Evolutionary conservation across 2,797 vertebrate species (phyloP).

Genomic region (Sparus aurata): DNA sequence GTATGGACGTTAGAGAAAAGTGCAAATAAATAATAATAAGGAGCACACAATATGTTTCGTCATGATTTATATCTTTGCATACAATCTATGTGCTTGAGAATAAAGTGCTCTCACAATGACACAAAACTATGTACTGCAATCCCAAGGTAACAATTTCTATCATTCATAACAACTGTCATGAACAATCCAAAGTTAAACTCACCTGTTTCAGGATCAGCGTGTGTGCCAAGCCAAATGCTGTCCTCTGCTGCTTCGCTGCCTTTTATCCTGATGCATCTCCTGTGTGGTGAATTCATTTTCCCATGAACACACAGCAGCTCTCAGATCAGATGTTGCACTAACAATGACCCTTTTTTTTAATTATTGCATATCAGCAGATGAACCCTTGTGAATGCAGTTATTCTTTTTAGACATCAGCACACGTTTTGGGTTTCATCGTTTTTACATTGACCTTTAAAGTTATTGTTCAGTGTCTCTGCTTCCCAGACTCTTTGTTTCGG

Average conservation of each 20-base stretch:
- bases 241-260: neutral
- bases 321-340: neutral
- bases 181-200: constrained; percentile 7
- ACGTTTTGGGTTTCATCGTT: constrained; percentile 10
- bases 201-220: constrained; percentile 18
- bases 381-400: neutral
- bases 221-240: neutral
- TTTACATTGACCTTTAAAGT: neutral
- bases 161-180: neutral
- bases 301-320: neutral
- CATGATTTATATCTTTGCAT: too few relatives aligned
- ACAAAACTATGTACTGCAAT: too few relatives aligned
- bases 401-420: neutral
- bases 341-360: constrained; percentile 6
- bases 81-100: too few relatives aligned
- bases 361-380: neutral
- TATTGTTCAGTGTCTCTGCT: neutral
- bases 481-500: neutral
- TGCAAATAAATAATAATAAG: too few relatives aligned
- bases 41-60: too few relatives aligned
- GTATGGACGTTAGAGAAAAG: too few relatives aligned
- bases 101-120: too few relatives aligned
- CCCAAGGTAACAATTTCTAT: neutral
- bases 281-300: neutral
- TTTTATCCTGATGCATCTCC: constrained; percentile 24